Conservation (phyloP, 2,113 vertebrate genomes). For the Corythornis cristatus region DNA sequence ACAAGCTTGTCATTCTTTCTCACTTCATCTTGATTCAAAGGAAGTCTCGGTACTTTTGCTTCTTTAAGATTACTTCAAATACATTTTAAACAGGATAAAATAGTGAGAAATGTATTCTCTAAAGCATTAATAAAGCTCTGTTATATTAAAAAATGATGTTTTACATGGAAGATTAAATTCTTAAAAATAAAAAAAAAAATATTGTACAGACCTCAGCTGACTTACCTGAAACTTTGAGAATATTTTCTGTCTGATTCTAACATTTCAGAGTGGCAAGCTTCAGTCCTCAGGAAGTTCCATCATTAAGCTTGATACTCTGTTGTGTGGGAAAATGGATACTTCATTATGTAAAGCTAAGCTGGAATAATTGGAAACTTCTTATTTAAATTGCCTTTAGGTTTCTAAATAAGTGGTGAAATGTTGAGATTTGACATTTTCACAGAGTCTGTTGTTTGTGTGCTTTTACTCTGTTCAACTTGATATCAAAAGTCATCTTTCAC, state of each 20-base stretch:
- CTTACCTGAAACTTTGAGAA: not conserved
- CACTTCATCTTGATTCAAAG: not conserved
- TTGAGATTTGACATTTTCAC: not conserved
- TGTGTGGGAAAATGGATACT: not conserved
- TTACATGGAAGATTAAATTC: not conserved
- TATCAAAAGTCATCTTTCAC: conserved; percentile 25
- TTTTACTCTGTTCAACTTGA: not conserved
- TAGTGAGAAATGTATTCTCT: not conserved
- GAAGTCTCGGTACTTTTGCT: not conserved
- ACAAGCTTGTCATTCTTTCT: not conserved
- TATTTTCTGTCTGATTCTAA: not conserved
- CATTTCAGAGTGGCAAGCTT: not conserved
- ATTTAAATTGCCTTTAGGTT: not conserved
- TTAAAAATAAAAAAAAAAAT: not conserved
- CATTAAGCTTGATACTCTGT: not conserved
- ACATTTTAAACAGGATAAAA: not conserved
- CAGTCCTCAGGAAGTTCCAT: not conserved
- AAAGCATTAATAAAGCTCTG: not conserved
- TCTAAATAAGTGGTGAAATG: not conserved
- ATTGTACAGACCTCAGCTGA: not conserved
- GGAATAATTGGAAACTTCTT: not conserved
- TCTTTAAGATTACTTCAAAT: not conserved
- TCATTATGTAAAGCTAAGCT: not conserved
- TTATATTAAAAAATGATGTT: not conserved
- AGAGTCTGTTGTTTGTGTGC: not conserved